These are phyloP conservation scores for Trachymyrmex cornetzi DNA, from an alignment of 1,140 invertebrate species.

Conservation along the genomic window DNA sequence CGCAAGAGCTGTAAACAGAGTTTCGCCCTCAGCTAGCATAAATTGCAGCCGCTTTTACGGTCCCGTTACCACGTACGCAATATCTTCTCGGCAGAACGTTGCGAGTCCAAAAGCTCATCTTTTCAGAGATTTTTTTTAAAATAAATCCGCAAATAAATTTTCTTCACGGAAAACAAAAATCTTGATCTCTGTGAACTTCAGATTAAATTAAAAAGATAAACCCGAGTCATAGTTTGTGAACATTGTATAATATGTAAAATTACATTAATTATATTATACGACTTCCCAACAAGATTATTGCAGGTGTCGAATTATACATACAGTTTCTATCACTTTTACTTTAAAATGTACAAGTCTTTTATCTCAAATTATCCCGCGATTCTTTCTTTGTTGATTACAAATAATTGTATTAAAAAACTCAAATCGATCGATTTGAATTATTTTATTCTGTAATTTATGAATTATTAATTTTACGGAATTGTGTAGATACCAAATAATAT, in stretches of 20 bases:
- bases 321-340: no score
- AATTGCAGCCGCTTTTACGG: constrained; percentile 54
- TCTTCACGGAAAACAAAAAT: neutral
- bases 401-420: neutral
- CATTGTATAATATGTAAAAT: neutral
- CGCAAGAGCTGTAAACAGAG: constrained; percentile 54
- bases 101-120: constrained; percentile 16
- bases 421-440: neutral
- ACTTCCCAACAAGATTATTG: neutral
- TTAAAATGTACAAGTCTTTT: neutral
- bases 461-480: constrained; percentile 10
- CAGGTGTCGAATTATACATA: neutral
- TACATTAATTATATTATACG: no score
- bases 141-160: neutral
- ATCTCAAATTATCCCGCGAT: neutral
- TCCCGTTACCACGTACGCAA: constrained; percentile 28
- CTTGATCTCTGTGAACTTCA: neutral
- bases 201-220: neutral
- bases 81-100: constrained; percentile 28
- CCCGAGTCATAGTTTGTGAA: neutral
- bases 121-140: neutral
- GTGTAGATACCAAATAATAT: neutral
- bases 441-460: neutral
- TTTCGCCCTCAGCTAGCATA: constrained; percentile 36
- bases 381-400: neutral